Percentiles rank a stretch among this genome's conserved stretches.
Evolutionary conservation across 1,140 invertebrate species (phyloP).

Genomic region (Babylonia areolata): DNA sequence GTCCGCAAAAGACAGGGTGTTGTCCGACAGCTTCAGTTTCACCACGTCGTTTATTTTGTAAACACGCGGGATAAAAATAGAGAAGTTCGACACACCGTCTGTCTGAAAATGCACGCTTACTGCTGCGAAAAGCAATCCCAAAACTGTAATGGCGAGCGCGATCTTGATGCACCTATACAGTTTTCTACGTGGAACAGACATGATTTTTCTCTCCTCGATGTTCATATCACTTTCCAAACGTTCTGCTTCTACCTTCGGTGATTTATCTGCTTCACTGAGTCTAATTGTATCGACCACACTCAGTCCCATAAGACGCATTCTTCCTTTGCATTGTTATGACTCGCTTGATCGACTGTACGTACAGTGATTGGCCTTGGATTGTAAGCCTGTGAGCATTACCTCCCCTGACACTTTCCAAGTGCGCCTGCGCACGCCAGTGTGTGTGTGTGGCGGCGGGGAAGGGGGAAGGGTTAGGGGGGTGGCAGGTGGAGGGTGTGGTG

Average conservation of each 20-base stretch:
- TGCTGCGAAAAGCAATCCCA: not conserved
- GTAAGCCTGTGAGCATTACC: not conserved
- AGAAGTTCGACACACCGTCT: not conserved
- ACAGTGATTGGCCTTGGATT: not conserved
- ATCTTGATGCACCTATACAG: conserved; percentile 15
- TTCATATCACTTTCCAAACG: not conserved
- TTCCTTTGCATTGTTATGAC: not conserved
- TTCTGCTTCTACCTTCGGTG: not conserved
- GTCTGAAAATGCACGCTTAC: not conserved
- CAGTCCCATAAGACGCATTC: not conserved
- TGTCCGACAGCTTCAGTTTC: not conserved
- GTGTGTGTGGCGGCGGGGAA: not conserved
- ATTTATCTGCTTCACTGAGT: not conserved
- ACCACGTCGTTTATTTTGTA: conserved; percentile 18
- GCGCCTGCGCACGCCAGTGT: too few relatives aligned
- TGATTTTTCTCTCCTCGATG: not conserved
- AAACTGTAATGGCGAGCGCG: not conserved
- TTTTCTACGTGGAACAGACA: conserved; percentile 29
- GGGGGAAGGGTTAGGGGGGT: too few relatives aligned
- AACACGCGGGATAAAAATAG: not conserved
- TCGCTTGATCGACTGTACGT: not conserved
- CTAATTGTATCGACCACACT: not conserved
- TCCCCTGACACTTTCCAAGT: too few relatives aligned
- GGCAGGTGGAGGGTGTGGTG: too few relatives aligned
- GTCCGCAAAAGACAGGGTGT: not conserved